Evolutionary conservation across 2,888 invertebrate genomes (phyloP), one percentile per base, ranked within the genome.

Genomic region (Spodoptera littoralis): DNA sequence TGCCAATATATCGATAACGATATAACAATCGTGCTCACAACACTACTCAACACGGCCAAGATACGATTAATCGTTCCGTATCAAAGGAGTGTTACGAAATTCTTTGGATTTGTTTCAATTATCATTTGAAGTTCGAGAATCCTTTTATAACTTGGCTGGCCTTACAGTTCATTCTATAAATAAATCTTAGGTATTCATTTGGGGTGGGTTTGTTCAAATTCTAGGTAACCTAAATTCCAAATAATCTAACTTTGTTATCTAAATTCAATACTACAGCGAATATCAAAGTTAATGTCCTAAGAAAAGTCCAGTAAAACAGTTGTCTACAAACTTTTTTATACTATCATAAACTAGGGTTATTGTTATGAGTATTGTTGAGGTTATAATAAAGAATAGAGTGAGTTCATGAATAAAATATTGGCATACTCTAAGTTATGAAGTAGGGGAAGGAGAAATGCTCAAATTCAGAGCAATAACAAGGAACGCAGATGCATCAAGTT

Each of bases 1-100:
- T 94, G 94, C 89, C 93, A 91, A 94, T 92, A 89, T 90, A 90
- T 89, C 91, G 92, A 89, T 87, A 90, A 87, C 90, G 88, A 90
- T 92, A 86, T 90, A 88, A 86, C 74, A 80, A 71, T 80, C 80
- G 83, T 82, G 74, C 81, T 76, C 81, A 89, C 90, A 91, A 82
- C 85, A 85, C 87, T 88, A 84, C 73, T 75, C 79, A 79, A 83
- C 79, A 81, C 86, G 90, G 88, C 91, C 92, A 90, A 91, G 90
- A 85, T 90, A 91, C 91, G 90, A 88, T 83, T 56, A 51, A 50
- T 70, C 45, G 47, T 63, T 73, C 41, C 68, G 70, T 73, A 77
- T 76, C 73, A 58, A 54, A 73, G 57, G 30, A 58, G 56, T 74
- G 63, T 69, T 50, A 60, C 44, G 18, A 36, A n/a, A 44, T 36